Percentiles rank a stretch among this genome's conserved stretches.
Conservation (phyloP, 2,113 vertebrate genomes). For the Xiphias gladius region DNA sequence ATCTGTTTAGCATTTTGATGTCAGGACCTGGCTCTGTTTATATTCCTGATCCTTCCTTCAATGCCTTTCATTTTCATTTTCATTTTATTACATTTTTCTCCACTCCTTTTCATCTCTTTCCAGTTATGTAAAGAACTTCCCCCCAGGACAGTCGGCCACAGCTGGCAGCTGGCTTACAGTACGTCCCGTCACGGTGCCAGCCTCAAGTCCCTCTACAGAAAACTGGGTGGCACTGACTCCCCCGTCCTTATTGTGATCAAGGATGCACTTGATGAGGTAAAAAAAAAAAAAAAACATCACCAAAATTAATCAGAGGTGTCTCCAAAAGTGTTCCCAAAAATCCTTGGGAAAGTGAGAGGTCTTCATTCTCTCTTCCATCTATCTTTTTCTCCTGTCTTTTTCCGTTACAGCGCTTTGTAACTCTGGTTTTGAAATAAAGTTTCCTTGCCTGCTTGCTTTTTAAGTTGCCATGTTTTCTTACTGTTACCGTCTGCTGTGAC, state of each 20-base stretch:
- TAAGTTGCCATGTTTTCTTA: neutral
- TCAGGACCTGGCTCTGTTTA: neutral
- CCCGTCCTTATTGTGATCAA: conserved; percentile 84
- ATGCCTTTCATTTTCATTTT: neutral
- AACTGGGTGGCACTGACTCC: conserved; percentile 78
- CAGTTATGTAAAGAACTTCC: conserved; percentile 85
- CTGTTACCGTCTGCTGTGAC: neutral
- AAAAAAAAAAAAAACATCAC: neutral
- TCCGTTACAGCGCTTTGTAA: neutral
- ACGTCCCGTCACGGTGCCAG: conserved; percentile 83
- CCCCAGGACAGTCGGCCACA: conserved; percentile 80
- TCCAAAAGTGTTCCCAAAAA: neutral
- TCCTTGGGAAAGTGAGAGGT: neutral
- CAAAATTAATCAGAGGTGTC: neutral
- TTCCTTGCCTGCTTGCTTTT: neutral
- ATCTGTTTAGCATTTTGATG: neutral
- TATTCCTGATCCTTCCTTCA: neutral
- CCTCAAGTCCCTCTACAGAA: conserved; percentile 87
- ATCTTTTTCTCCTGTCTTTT: neutral
- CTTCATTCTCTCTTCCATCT: neutral
- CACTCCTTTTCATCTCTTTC: neutral
- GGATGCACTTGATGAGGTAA: conserved; percentile 83
- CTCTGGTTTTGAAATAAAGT: neutral
- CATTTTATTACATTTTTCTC: neutral
- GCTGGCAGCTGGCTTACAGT: conserved; percentile 84